Evolutionary conservation across 2,888 invertebrate species (phyloP), one percentile per base, ranked within the genome.

Genomic region (Coelinius sp.): DNA sequence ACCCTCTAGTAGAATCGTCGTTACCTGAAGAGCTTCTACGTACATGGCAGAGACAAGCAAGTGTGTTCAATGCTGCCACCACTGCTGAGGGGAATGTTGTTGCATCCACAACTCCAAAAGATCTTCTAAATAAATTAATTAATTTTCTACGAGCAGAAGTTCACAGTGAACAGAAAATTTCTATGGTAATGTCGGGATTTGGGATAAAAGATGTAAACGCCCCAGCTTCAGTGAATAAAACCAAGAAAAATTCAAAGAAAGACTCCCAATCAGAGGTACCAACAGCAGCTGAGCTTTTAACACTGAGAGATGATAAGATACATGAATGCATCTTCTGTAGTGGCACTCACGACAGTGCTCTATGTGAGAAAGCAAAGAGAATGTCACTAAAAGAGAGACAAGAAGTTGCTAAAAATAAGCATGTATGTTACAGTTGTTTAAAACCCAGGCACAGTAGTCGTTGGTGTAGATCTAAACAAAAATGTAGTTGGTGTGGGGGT

Each of bases 1-100:
- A 70, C 46, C 81, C 81, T 0, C 56, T 81, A 0, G 81, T 82
- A n/a, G 82, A 82, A 68, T 81, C 79, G 0, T 75, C 77, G 24
- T 53, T 82, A 10, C 81, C 81, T 2, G 78, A 79, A 22, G 76
- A 77, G 1, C 31, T 78, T 3, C 59, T 81, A 25, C 46, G 77
- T 14, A 73, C 74, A 2, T 83, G 81, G 81, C 75, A 75, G 56
- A 69, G 73, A 25, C 71, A 49, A 0, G 22, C 66, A 12, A 56
- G 67, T 10, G 49, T 49, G 49, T 17, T 10, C 44, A 44, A 44
- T 44, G 44, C 44, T 35, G 17, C 24, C 27, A 27, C 14, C 59
- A 59, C 1, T 59, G 27, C n/a, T 25, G 59, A 59, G n/a, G 35
- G 12, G 2, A 4, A 31, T n/a, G 25, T 25, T 20, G 5, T 10